A percentile compares a stretch with the other conserved stretches of the same genome.
phyloP scores from a whole-genome alignment of 2,797 vertebrate species.

The Paguma larvata region DNA sequence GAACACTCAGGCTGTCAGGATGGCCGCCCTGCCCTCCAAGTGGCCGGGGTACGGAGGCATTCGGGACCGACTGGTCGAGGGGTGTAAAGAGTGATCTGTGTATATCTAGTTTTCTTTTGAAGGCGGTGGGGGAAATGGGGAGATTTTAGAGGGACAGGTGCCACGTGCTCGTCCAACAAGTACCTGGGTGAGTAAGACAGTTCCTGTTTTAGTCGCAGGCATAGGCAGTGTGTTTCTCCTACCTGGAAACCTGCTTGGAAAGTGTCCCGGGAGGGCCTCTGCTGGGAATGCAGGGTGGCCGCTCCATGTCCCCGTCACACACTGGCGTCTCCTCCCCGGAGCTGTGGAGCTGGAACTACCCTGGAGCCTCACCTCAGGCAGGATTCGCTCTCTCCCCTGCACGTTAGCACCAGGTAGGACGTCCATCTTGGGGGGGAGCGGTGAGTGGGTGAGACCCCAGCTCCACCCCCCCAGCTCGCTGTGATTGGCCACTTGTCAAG shows the following conservation, averaged over 20 bases:
- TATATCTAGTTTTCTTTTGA: not conserved
- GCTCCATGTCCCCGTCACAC: not conserved
- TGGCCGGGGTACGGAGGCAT: not conserved
- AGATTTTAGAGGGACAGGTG: not conserved
- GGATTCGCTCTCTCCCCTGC: not conserved
- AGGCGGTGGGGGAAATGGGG: not conserved
- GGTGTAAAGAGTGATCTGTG: not conserved
- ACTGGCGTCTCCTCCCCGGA: not conserved
- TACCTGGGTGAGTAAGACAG: not conserved
- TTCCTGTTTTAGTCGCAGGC: not conserved
- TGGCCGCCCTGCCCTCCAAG: not conserved
- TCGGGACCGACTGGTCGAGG: not conserved
- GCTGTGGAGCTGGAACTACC: not conserved
- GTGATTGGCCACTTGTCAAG: not conserved
- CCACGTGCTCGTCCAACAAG: not conserved
- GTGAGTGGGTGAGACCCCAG: not conserved
- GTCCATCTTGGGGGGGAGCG: too few species aligned
- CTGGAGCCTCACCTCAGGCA: too few species aligned
- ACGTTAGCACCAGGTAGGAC: not conserved
- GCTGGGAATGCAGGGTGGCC: not conserved
- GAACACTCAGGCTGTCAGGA: not conserved
- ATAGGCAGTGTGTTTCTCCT: not conserved
- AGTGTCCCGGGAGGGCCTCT: not conserved
- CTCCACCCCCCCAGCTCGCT: not conserved
- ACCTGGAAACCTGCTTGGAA: too few species aligned